Conservation (phyloP, 2,888 invertebrate genomes). For the Didymodactylos carnosus region DNA sequence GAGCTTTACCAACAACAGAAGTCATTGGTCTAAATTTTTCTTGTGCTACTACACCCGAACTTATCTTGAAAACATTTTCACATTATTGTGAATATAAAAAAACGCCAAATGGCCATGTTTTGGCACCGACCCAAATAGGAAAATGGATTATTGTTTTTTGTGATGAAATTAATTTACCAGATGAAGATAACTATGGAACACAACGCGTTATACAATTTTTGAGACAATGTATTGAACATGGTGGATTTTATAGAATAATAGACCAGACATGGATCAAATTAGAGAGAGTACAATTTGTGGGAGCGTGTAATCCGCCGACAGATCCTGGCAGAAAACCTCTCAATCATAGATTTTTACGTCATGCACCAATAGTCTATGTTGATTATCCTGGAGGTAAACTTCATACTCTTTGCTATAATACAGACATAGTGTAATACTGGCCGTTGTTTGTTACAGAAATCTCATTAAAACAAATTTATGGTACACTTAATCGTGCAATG, state of each 20-base stretch:
- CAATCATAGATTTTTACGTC: conserved; percentile 53
- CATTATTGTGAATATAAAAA: conserved; percentile 98
- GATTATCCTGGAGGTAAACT: conserved; percentile 97
- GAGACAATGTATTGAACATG: conserved; percentile 86
- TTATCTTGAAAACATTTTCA: conserved; percentile 90
- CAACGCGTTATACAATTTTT: conserved; percentile 98
- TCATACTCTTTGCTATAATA: too few relatives aligned
- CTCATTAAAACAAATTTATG: conserved; percentile 84
- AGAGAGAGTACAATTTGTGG: conserved; percentile 96
- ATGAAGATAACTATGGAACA: conserved; percentile 80
- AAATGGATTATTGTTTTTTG: conserved; percentile 98
- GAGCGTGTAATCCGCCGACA: conserved; percentile 97
- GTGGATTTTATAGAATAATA: conserved; percentile 39
- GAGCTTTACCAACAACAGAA: conserved; percentile 51
- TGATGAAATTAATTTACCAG: conserved; percentile 97
- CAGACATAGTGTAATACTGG: too few relatives aligned
- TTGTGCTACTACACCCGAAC: conserved; percentile 91
- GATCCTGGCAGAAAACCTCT: conserved; percentile 93
- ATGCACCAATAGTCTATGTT: conserved; percentile 94
- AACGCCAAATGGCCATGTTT: conserved; percentile 86
- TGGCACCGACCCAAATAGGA: conserved; percentile 76
- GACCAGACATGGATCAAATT: conserved; percentile 91
- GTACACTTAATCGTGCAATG: conserved; percentile 96
- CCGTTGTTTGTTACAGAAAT: too few relatives aligned
- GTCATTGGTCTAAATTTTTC: conserved; percentile 98